Conservation (phyloP, 2,797 vertebrate species). For the Perodicticus potto region DNA sequence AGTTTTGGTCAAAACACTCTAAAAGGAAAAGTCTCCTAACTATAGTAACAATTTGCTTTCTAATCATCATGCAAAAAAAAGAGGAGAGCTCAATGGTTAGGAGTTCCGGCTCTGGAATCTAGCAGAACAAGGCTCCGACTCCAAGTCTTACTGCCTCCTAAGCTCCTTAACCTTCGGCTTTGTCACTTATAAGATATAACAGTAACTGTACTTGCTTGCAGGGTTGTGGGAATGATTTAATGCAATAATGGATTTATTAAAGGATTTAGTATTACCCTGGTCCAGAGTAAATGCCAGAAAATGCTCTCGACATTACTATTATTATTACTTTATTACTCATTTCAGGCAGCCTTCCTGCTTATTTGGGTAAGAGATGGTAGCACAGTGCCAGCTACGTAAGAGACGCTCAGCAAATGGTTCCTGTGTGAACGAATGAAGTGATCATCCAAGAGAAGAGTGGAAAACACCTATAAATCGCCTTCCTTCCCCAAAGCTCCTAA, state of each 20-base stretch:
- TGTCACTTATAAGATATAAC: not conserved
- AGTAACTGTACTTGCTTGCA: not conserved
- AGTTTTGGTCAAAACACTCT: slow-evolving; percentile 24
- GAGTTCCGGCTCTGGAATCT: not conserved
- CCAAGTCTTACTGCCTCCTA: not conserved
- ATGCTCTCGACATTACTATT: not conserved
- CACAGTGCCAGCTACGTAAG: not conserved
- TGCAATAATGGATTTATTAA: not conserved
- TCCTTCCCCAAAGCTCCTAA: not conserved
- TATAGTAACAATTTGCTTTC: not conserved
- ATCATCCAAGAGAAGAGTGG: not conserved
- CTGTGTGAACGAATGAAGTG: not conserved
- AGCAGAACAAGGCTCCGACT: not conserved
- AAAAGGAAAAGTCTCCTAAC: not conserved
- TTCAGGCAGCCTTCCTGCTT: not conserved
- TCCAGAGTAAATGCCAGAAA: not conserved
- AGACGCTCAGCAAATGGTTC: not conserved
- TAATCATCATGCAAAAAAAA: not conserved
- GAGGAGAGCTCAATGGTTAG: not conserved
- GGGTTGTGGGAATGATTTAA: not conserved
- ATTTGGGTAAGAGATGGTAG: not conserved
- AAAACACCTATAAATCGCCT: not conserved
- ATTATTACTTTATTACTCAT: not conserved
- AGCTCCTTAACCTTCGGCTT: not conserved
- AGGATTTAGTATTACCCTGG: not conserved